Evolutionary conservation across 2,113 vertebrate species (phyloP).

Genomic region (Dryoscopus gambensis): DNA sequence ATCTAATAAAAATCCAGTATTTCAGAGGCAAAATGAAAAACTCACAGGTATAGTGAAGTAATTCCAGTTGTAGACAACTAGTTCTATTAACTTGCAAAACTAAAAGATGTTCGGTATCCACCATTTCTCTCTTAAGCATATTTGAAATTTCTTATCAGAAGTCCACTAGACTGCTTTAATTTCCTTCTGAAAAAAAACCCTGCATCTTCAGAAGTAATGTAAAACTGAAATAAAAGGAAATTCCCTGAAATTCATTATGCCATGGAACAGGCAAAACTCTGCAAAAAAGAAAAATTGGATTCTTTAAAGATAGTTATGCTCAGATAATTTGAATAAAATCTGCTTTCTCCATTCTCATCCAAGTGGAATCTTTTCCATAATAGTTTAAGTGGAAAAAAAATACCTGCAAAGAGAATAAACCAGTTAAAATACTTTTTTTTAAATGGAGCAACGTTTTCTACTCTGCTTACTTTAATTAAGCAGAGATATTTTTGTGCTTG

Average conservation of each 20-base stretch:
- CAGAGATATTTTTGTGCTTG: background rate
- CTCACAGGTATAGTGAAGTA: background rate
- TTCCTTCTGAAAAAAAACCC: background rate
- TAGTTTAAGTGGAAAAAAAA: background rate
- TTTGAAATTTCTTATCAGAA: background rate
- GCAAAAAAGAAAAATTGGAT: background rate
- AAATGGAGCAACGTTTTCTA: background rate
- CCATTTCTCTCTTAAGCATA: background rate
- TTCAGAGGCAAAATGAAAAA: background rate
- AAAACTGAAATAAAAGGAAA: background rate
- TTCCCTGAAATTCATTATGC: background rate
- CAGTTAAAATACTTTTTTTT: background rate
- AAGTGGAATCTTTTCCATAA: background rate
- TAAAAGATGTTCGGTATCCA: background rate
- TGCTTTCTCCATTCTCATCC: background rate
- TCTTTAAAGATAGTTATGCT: background rate
- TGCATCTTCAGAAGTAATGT: background rate
- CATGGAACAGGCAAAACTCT: background rate
- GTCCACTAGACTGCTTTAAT: background rate
- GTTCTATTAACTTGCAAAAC: background rate
- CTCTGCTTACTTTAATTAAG: conserved; percentile 38
- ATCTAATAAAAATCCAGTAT: background rate
- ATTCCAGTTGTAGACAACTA: background rate
- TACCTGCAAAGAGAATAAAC: background rate
- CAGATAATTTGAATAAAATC: background rate